phyloP scores from a whole-genome alignment of 2,113 vertebrate genomes.

The Gopherus flavomarginatus region DNA sequence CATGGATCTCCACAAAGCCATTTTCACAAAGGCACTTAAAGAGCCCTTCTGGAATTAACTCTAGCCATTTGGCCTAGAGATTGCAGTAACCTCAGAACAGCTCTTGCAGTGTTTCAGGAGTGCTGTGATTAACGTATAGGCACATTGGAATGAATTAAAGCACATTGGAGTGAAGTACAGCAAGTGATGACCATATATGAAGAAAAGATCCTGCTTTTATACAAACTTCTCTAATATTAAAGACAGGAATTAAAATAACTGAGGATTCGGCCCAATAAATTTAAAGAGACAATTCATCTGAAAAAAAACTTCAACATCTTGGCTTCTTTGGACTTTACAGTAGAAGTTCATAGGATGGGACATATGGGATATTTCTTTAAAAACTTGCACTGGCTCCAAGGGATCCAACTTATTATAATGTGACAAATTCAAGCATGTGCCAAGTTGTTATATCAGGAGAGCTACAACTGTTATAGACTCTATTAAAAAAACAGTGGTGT shows the following conservation, averaged over 20 bases:
- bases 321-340: neutral
- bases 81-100: neutral
- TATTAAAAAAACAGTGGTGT: neutral
- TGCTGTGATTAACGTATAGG: neutral
- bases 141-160: neutral
- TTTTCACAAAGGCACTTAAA: constrained; percentile 1
- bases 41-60: neutral
- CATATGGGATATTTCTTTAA: neutral
- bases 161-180: neutral
- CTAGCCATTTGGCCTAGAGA: accelerated
- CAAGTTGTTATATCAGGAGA: neutral
- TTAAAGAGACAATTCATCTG: neutral
- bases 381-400: neutral
- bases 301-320: neutral
- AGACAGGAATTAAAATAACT: neutral
- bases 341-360: neutral
- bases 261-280: neutral
- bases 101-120: neutral
- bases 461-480: neutral
- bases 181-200: neutral
- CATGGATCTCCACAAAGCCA: neutral
- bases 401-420: neutral
- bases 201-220: neutral
- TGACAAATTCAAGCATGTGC: neutral
- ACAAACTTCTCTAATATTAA: neutral